A percentile compares a stretch with the other conserved stretches of the same genome.
Evolutionary conservation across 2,797 vertebrate species (phyloP).

Genomic region (Loris lydekkerianus): DNA sequence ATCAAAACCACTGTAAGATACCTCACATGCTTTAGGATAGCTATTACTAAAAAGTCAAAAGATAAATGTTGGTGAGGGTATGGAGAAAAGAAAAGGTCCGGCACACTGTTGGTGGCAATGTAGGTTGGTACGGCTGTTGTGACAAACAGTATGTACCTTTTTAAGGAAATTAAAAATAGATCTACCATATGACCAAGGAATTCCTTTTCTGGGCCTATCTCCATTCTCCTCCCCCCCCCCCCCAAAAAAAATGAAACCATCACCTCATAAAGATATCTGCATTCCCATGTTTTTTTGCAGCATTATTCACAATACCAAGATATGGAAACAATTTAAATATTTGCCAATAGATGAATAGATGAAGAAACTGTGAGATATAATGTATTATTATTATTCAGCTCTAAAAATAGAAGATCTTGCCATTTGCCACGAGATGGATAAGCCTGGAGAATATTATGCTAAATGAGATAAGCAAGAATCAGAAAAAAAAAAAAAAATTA

Average conservation of each 20-base stretch:
- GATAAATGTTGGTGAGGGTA: background rate
- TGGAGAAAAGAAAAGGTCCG: background rate
- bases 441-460: background rate
- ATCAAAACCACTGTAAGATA: background rate
- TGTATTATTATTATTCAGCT: background rate
- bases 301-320: background rate
- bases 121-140: background rate
- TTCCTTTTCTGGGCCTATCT: background rate
- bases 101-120: background rate
- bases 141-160: background rate
- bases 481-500: background rate
- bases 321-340: background rate
- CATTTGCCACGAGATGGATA: background rate
- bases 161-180: background rate
- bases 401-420: background rate
- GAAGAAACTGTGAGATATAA: background rate
- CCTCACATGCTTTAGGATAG: background rate
- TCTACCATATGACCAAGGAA: background rate
- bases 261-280: background rate
- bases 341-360: background rate
- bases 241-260: background rate
- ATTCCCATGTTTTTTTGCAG: background rate
- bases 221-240: background rate
- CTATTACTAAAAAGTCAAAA: background rate
- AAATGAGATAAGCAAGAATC: background rate